Base-by-base conservation (phyloP, 53 echinoderm and acorn worm genomes). In the Apostichopus leukothele region DNA sequence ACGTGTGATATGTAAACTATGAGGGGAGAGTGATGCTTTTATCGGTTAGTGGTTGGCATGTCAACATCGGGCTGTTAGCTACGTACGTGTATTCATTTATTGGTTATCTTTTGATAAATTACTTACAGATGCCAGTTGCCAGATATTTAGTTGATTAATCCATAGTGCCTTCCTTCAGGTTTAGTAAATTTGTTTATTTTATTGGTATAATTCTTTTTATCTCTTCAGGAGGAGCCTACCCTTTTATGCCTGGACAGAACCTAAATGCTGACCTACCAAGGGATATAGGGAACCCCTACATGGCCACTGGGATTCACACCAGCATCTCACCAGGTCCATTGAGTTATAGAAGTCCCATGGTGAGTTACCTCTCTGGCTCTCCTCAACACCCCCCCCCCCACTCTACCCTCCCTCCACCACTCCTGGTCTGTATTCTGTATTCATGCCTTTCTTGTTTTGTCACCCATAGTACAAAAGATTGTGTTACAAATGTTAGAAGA, bases 291-390 rank as follows among this genome's bases (percentile, higher is more conserved):
- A 93, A 94, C 84, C 96, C 94, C 9, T 96, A 96, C 88, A 90
- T 93, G 50, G 96, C 94, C 14, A 90, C 95, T 22, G 95, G 94
- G 23, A 89, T 99, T 14, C 96, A 94, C 67, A 94, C 92, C 88
- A 99, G 96, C 90, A 94, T 95, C 26, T 95, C 95, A 1, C 95
- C 99, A 77, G 95, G 95, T 66, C 92, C 94, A 9, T 60, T 96
- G 53, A 93, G 90, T 73, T 99, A 96, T 84, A 95, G 97, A 92
- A 93, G 93, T 88, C 96, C 96, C 80, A 94, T 95, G 96, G 96
- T 94, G 75, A 93, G 95, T 90, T 19, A 39, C 50, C 57, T 57
- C 57, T 57, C 57, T 57, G 1, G 7, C 10, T 57, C 7, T 57
- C 7, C 57, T 9, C 57, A 57, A 6, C 57, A 0, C 75, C 22